Base-by-base conservation (phyloP, 2,113 vertebrate genomes). In the Genyomyrus donnyi region DNA sequence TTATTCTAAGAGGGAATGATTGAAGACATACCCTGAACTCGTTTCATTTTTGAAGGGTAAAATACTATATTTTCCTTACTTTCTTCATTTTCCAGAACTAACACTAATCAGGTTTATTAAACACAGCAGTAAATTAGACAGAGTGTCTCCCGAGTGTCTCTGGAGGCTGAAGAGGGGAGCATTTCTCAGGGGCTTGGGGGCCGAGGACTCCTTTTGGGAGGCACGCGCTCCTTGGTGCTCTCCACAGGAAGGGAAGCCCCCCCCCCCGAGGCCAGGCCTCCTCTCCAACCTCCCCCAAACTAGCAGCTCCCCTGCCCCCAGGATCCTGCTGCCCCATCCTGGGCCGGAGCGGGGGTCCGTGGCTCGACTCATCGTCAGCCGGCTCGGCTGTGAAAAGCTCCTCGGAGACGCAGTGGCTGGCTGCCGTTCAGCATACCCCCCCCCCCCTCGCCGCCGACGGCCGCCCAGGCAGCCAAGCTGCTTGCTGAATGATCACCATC, bases 401-500 rank as follows among this genome's bases (percentile, higher is more conserved):
- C 2, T 6, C 46, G 11, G 42, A 45, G 31, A 77, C 42, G 45
- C 31, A 45, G 53, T 53, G 83, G 74, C 70, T 62, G 70, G 35
- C 45, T 58, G 53, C 45, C 70, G 8, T 19, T 31, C 19, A 48
- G 58, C 42, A 3, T 39, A 39, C 2, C 39, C 0, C 39, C 27
- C 5, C 49, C 62, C 8, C n/a, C 19, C 27, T 1, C 49, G 0
- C 58, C 13, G 2, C 62, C 80, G 70, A 45, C 52, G 5, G 24
- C 42, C 10, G 58, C 80, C 46, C 85, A 90, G 62, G 50, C 50
- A 56, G 88, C 62, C 91, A 91, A 89, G 84, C 89, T 88, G 80
- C 49, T 45, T 87, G 88, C 90, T 89, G 87, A 89, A 86, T 90
- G 93, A 91, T 93, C 92, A 91, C 46, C 89, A 88, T 80, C 88